Base-by-base conservation (phyloP, 1,140 invertebrate genomes). In the Tetramorium alpestre region DNA sequence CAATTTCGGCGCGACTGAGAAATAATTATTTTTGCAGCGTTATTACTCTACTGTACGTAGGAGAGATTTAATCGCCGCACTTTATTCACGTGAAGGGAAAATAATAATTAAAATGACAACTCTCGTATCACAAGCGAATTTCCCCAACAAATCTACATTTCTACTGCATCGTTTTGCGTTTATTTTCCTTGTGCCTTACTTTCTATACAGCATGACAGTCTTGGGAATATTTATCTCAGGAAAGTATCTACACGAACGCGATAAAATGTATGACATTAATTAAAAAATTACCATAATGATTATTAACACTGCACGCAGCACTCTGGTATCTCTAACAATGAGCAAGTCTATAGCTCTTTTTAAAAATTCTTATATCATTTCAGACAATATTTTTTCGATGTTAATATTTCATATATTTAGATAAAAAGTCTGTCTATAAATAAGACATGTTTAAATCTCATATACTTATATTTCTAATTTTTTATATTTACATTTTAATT, bases 401-500 rank as follows among this genome's bases (percentile, higher is more conserved):
- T 60, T 60, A 60, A 16, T 60, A 28, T 65, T 38, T 10, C 33
- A 18, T 3, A 8, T 38, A 73, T 13, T n/a, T 54, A 49, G 18
- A n/a, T 25, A 16, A 5, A 16, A 69, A 5, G 4, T 7, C 0
- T 51, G 3, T 6, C 11, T 25, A 28, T 13, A 69, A 72, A 56
- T 0, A 5, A 22, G 18, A 41, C 10, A 18, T 18, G 18, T 28
- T n/a, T 6, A 22, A 58, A 41, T 16, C 3, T 47, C 10, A 60
- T 28, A 28, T 49, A 28, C 25, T 75, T 7, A 28, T 38, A 25
- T 25, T 60, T 41, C n/a, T 25, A 25, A 58, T 10, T 18, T 44
- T 76, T 76, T 2, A 64, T 64, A 64, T 77, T 64, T 33, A 64
- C 16, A 64, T n/a, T n/a, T 62, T 13, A 3, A 77, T 41, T 77